Conservation (phyloP, 2,113 vertebrate species). For the Otis tarda region DNA sequence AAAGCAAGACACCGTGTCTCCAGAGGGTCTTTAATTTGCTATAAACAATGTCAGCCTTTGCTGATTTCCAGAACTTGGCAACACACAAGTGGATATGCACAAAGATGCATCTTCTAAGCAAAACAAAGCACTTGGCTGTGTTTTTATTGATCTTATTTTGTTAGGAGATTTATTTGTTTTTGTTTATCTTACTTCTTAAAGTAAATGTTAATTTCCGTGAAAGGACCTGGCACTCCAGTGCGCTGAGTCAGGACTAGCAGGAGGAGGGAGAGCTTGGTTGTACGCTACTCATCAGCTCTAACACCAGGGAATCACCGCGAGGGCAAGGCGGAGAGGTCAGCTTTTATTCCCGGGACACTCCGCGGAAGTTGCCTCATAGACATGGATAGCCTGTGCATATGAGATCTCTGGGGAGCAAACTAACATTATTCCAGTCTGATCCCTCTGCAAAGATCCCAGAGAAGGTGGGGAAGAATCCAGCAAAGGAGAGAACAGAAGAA, state of each 20-base stretch:
- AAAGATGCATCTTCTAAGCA: slow-evolving; percentile 9
- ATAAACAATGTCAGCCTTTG: slow-evolving; percentile 32
- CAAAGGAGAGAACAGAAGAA: neutral
- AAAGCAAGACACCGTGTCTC: slow-evolving; percentile 35
- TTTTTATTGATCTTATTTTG: neutral
- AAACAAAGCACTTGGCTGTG: slow-evolving; percentile 21
- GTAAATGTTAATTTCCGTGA: slow-evolving; percentile 2
- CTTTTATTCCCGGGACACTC: neutral
- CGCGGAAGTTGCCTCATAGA: neutral
- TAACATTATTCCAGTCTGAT: neutral
- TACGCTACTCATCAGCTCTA: neutral
- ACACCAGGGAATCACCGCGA: neutral
- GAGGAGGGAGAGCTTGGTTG: neutral
- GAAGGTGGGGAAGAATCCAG: neutral
- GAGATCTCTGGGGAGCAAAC: neutral
- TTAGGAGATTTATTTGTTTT: neutral
- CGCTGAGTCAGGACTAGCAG: neutral
- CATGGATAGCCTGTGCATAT: neutral
- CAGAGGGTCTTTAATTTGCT: slow-evolving; percentile 51
- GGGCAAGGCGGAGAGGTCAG: slow-evolving; percentile 20
- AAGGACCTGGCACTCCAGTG: neutral
- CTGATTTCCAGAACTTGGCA: slow-evolving; percentile 29
- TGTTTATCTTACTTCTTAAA: slow-evolving; percentile 6
- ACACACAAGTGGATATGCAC: neutral
- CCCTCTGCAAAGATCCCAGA: neutral